Evolutionary conservation across 1,140 invertebrate species (phyloP).

Genomic region (Ladona fulva): DNA sequence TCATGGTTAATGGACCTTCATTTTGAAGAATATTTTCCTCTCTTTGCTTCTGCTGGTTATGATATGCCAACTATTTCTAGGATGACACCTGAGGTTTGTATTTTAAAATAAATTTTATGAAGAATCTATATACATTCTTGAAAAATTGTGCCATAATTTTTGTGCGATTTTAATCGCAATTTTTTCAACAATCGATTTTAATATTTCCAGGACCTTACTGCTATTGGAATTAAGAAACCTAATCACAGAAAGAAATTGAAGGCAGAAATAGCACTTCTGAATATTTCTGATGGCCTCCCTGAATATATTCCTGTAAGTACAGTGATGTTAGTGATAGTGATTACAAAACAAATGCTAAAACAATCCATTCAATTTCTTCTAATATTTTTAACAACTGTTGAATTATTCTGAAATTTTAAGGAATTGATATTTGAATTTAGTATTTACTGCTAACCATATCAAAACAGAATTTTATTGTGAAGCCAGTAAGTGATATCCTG

Average conservation of each 20-base stretch:
- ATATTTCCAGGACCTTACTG: conserved; percentile 50
- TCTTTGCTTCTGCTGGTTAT: conserved; percentile 92
- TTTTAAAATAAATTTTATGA: no score
- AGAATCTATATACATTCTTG: background rate
- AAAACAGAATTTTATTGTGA: no score
- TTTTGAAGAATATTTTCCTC: conserved; percentile 90
- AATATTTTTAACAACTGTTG: no score
- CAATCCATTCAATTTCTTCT: no score
- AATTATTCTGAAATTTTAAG: no score
- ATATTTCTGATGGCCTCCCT: conserved; percentile 85
- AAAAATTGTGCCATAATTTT: background rate
- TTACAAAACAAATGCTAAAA: no score
- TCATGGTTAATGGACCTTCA: conserved; percentile 91
- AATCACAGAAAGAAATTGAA: conserved; percentile 93
- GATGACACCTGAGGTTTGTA: conserved; percentile 87
- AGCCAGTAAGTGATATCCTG: no score
- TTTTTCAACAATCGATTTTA: conserved; percentile 11
- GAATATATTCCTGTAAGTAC: conserved; percentile 79
- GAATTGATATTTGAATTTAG: no score
- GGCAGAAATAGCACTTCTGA: conserved; percentile 89
- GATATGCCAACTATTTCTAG: conserved; percentile 94
- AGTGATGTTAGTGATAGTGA: background rate
- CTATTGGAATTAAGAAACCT: conserved; percentile 92
- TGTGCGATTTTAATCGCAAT: background rate
- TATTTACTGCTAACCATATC: no score